phyloP scores from a whole-genome alignment of 1,140 invertebrate genomes.

The Meloidogyne hapla region DNA sequence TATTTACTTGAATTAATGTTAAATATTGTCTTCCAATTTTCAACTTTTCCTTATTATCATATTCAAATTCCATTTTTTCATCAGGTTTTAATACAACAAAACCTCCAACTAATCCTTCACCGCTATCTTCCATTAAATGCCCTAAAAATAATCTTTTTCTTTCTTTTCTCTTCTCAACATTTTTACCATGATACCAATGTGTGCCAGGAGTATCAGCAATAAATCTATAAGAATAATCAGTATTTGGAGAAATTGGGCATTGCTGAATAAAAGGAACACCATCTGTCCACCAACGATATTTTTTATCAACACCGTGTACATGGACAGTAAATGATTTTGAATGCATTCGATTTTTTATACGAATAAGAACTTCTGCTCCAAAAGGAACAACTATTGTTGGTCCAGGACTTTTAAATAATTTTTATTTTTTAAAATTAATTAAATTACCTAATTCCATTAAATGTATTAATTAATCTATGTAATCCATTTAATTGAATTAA shows the following conservation, averaged over 20 bases:
- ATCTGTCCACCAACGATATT: constrained; percentile 48
- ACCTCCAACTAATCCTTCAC: constrained; percentile 58
- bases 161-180: neutral
- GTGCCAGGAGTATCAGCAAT: constrained; percentile 63
- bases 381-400: constrained; percentile 54
- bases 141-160: neutral
- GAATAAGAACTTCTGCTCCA: constrained; percentile 54
- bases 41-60: neutral
- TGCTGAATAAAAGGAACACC: constrained; percentile 39
- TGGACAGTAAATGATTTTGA: constrained; percentile 58
- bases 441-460: constrained; percentile 52
- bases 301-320: constrained; percentile 60
- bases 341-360: constrained; percentile 49
- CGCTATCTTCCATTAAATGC: constrained; percentile 58
- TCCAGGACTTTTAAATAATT: constrained; percentile 51
- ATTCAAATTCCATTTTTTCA: constrained; percentile 7
- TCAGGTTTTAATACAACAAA: constrained; percentile 48
- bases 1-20: constrained; percentile 38
- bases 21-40: constrained; percentile 36
- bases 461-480: constrained; percentile 45
- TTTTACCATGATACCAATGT: constrained; percentile 57
- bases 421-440: neutral
- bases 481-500: constrained; percentile 24
- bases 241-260: constrained; percentile 35
- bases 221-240: constrained; percentile 45